phyloP scores from a whole-genome alignment of 2,797 vertebrate genomes.

The Lacerta viridis region DNA sequence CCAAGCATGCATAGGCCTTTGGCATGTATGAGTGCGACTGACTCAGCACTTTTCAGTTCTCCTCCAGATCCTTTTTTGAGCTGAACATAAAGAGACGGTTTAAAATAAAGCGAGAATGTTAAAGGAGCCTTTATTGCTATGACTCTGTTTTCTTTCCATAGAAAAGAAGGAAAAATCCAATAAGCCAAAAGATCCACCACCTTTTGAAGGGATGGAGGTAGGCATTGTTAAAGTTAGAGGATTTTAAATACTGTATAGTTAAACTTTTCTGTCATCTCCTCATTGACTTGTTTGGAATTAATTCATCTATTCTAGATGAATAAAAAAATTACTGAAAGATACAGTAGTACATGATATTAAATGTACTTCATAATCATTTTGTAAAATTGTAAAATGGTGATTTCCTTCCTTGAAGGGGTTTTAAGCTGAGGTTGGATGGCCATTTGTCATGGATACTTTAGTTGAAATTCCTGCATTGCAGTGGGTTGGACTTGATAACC shows the following conservation, averaged over 20 bases:
- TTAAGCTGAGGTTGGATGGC: not conserved
- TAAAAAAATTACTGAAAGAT: too few species aligned
- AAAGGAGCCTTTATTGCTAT: not conserved
- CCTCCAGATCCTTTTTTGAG: not conserved
- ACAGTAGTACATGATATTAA: too few species aligned
- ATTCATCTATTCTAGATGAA: not conserved
- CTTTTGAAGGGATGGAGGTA: conserved; percentile 93
- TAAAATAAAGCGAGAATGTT: not conserved
- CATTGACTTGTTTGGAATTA: fast-evolving
- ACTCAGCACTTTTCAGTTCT: not conserved
- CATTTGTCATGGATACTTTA: too few species aligned
- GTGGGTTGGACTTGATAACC: too few species aligned
- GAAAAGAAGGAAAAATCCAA: conserved; percentile 87
- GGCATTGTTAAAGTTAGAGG: conserved; percentile 18
- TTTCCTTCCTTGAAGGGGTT: not conserved
- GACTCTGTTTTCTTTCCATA: conserved; percentile 68
- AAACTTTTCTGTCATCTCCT: conserved; percentile 23
- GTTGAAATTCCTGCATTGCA: too few species aligned
- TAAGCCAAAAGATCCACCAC: conserved; percentile 88
- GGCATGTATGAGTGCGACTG: not conserved
- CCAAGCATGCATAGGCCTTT: not conserved
- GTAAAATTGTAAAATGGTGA: not conserved
- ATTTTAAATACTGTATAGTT: not conserved
- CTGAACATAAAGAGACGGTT: not conserved
- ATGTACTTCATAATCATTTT: not conserved